Conservation (phyloP, 2,888 invertebrate genomes). For the Phasia obesa region DNA sequence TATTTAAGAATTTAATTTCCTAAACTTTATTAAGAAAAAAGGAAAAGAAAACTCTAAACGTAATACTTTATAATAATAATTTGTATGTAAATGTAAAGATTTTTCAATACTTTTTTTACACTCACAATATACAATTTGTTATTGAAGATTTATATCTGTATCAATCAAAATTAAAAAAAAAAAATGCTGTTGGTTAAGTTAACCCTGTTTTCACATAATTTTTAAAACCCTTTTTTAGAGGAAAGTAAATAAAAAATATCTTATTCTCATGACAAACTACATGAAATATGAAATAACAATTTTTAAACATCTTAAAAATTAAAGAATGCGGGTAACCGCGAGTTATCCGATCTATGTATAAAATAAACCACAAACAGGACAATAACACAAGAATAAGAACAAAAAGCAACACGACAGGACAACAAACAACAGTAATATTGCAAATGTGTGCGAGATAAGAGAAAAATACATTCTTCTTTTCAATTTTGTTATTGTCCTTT, state of each 20-base stretch:
- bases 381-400: slow-evolving; percentile 14
- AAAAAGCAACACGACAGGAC: slow-evolving; percentile 46
- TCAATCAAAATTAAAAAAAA: slow-evolving; percentile 48
- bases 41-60: background rate
- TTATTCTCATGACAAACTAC: slow-evolving; percentile 40
- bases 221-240: slow-evolving; percentile 29
- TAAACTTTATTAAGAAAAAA: background rate
- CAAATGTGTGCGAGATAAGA: slow-evolving; percentile 45
- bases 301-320: slow-evolving; percentile 34
- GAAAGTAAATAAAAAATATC: slow-evolving; percentile 18
- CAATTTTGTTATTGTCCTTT: slow-evolving; percentile 47
- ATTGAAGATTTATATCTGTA: slow-evolving; percentile 56
- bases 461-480: slow-evolving; percentile 24
- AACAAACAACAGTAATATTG: slow-evolving; percentile 44
- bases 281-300: slow-evolving; percentile 44
- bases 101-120: slow-evolving; percentile 9
- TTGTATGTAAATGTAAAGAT: slow-evolving; percentile 15
- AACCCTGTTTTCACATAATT: slow-evolving; percentile 49
- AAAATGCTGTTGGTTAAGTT: slow-evolving; percentile 16
- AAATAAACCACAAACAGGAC: slow-evolving; percentile 63
- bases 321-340: slow-evolving; percentile 76
- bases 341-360: slow-evolving; percentile 78
- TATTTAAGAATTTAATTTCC: background rate
- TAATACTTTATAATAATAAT: background rate
- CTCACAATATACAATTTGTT: slow-evolving; percentile 18